Base-by-base conservation (phyloP, 2,797 vertebrate species). In the Paratrypauchen microcephalus region DNA sequence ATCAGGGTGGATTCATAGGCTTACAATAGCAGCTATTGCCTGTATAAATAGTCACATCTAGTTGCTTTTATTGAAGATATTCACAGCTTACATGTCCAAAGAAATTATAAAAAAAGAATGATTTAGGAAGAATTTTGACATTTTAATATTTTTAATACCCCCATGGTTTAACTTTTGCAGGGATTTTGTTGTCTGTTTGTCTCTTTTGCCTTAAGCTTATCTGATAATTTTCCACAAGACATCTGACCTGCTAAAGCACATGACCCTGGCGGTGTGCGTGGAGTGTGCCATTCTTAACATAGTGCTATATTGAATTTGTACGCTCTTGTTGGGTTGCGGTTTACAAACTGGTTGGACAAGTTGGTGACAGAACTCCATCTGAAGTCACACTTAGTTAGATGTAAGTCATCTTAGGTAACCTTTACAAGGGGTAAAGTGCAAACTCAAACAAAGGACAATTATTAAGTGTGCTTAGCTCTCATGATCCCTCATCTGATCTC, bases 401-500 rank as follows among this genome's bases (percentile, higher is more conserved):
- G 48, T 59, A 4, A 4, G 56, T 65, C 72, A 54, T 65, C 71
- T 68, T 26, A 77, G 57, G 70, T 6, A 2, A 41, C 39, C 28
- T 0, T 62, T 55, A 7, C 1, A 66, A 32, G 70, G 72, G 73
- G 68, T 16, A 6, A 65, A 80, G 74, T 45, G 70, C 75, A 26
- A 67, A 71, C 66, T 26, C 67, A 72, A 72, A 79, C 80, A 79
- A 74, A 86, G 81, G 78, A 78, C 75, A 83, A 80, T n/a, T n/a
- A n/a, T n/a, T 80, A 84, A 85, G 84, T 61, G 32, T 67, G 61
- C 76, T 76, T 69, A 30, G 77, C 80, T 81, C 75, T 77, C 84
- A 76, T 88, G 87, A 92, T 87, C 80, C 80, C 83, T 89, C 89
- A 87, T 86, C 86, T 89, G 88, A 92, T 91, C 77, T 79, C 19